Evolutionary conservation across 1,140 invertebrate species (phyloP).

Genomic region (Gryon sp.): DNA sequence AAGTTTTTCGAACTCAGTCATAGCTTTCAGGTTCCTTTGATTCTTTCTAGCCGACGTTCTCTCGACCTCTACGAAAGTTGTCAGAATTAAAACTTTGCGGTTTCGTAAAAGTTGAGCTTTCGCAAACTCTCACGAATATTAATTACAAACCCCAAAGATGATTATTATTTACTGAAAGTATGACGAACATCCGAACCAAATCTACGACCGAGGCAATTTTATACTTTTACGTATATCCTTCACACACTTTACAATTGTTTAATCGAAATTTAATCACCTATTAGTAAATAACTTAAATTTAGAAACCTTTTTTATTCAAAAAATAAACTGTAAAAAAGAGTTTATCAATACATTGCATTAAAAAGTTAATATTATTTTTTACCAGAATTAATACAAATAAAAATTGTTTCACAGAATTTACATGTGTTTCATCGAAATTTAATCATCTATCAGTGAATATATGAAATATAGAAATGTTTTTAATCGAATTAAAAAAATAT

Average conservation of each 20-base stretch:
- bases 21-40: conserved; percentile 50
- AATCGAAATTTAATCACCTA: conserved; percentile 16
- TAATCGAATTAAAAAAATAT: no score
- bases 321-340: no score
- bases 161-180: conserved; percentile 61
- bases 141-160: conserved; percentile 57
- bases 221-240: conserved; percentile 15
- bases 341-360: no score
- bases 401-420: no score
- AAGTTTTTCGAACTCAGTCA: conserved; percentile 49
- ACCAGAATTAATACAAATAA: no score
- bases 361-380: no score
- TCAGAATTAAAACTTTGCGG: conserved; percentile 60
- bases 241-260: conserved; percentile 8
- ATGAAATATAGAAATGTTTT: no score
- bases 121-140: conserved; percentile 57
- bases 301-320: background rate
- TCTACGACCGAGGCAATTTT: conserved; percentile 17
- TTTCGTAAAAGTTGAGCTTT: conserved; percentile 57
- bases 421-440: no score
- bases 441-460: no score
- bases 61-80: conserved; percentile 52
- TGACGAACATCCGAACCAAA: conserved; percentile 32
- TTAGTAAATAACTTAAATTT: conserved; percentile 10
- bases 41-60: conserved; percentile 31